These are phyloP conservation scores for Idaea straminata DNA, from an alignment of 2,888 invertebrate species.

Conservation along the genomic window DNA sequence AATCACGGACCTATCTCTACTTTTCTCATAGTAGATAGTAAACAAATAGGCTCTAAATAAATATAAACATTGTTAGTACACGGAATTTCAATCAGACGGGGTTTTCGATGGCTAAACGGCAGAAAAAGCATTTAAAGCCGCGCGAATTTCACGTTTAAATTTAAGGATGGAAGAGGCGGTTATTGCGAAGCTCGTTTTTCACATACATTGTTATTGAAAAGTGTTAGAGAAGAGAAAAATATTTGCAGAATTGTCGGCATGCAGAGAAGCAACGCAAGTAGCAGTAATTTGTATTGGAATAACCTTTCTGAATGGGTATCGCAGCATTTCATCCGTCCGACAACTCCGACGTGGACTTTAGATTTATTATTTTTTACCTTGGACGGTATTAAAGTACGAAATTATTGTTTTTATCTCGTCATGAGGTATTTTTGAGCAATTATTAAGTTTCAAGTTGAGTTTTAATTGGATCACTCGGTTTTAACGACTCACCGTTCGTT, in stretches of 20 bases:
- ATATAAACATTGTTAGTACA: slow-evolving; percentile 73
- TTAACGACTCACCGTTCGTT: slow-evolving; percentile 65
- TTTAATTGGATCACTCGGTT: slow-evolving; percentile 75
- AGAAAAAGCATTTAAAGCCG: slow-evolving; percentile 18
- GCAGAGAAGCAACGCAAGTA: slow-evolving; percentile 72
- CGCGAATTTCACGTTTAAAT: slow-evolving; percentile 21
- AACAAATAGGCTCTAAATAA: slow-evolving; percentile 65
- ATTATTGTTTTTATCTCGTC: slow-evolving; percentile 79
- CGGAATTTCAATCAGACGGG: slow-evolving; percentile 76
- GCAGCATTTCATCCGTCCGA: slow-evolving; percentile 70
- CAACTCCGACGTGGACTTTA: slow-evolving; percentile 52
- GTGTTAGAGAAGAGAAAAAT: slow-evolving; percentile 68
- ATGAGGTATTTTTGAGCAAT: slow-evolving; percentile 76
- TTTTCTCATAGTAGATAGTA: slow-evolving; percentile 65
- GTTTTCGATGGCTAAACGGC: slow-evolving; percentile 19
- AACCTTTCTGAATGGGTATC: slow-evolving; percentile 74
- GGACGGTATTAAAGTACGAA: slow-evolving; percentile 70
- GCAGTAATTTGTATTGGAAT: slow-evolving; percentile 79
- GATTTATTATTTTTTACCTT: slow-evolving; percentile 78
- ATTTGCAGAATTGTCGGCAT: slow-evolving; percentile 78
- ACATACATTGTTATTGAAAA: slow-evolving; percentile 33
- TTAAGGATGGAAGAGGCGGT: slow-evolving; percentile 24
- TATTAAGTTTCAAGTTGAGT: slow-evolving; percentile 70
- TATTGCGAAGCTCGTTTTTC: slow-evolving; percentile 18
- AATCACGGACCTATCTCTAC: slow-evolving; percentile 43